A percentile compares a stretch with the other conserved stretches of the same genome.
Conservation (phyloP, 1,140 invertebrate species). For the Dendroctonus ponderosae region DNA sequence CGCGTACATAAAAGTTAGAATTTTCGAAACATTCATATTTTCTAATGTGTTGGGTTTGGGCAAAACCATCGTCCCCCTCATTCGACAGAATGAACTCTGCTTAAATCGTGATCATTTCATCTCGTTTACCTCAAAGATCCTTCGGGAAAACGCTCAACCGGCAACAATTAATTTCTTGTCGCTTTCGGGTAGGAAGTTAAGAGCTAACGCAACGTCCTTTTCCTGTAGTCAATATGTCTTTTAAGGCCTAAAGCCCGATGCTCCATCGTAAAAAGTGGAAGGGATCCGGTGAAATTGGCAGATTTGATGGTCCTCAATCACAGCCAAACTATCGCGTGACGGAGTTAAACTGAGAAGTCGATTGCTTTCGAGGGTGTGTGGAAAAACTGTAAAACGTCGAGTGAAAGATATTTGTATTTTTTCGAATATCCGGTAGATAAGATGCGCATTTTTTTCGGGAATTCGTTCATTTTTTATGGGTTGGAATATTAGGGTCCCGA, state of each 20-base stretch:
- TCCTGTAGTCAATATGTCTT: constrained; percentile 37
- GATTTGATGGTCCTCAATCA: constrained; percentile 46
- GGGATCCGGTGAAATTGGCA: constrained; percentile 42
- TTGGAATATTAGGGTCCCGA: no score
- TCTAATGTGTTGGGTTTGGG: no score
- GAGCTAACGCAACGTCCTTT: constrained; percentile 20
- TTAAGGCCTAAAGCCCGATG: constrained; percentile 27
- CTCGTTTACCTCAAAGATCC: no score
- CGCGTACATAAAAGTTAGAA: no score
- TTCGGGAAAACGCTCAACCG: no score
- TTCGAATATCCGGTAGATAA: not conserved
- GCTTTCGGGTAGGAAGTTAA: constrained; percentile 1
- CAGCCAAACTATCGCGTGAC: constrained; percentile 33
- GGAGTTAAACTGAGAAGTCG: constrained; percentile 16
- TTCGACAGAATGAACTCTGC: no score
- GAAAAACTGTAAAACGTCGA: constrained; percentile 24
- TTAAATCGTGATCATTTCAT: no score
- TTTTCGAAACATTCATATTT: no score
- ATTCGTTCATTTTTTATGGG: not conserved
- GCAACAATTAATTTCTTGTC: constrained; percentile 16
- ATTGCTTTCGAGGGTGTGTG: constrained; percentile 11
- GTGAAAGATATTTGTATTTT: constrained; percentile 5
- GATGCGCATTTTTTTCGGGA: not conserved
- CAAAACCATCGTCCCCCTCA: no score
- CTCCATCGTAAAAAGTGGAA: constrained; percentile 36